Conservation (phyloP, 2,113 vertebrate genomes). For the Chaetops frenatus region DNA sequence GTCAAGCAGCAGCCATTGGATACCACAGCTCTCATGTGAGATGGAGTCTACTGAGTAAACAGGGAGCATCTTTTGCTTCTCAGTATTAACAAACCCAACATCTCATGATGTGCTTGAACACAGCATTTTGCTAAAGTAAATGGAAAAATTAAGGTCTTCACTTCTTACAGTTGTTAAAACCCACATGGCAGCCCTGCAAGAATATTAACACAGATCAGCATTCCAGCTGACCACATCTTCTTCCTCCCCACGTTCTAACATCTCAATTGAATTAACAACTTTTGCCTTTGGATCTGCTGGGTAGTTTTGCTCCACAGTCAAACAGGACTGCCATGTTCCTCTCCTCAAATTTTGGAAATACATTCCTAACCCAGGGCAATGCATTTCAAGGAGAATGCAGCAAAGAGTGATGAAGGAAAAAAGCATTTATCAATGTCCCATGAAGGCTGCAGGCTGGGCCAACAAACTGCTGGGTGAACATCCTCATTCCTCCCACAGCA, state of each 20-base stretch:
- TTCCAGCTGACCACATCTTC: not conserved
- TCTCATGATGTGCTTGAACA: not conserved
- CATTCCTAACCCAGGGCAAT: not conserved
- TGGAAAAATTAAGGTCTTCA: not conserved
- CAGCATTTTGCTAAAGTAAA: not conserved
- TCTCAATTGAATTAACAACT: not conserved
- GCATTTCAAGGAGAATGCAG: not conserved
- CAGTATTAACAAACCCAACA: not conserved
- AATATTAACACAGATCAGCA: not conserved
- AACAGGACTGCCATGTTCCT: not conserved
- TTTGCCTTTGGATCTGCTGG: not conserved
- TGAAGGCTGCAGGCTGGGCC: not conserved
- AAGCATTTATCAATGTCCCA: not conserved
- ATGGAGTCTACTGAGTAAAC: not conserved
- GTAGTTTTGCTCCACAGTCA: not conserved
- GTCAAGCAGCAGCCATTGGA: not conserved
- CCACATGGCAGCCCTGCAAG: not conserved
- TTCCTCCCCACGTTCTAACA: not conserved
- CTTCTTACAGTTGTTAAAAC: not conserved
- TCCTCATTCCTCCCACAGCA: not conserved
- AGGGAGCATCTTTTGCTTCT: not conserved
- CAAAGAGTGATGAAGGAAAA: not conserved
- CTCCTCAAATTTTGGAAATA: not conserved
- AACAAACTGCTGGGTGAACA: not conserved
- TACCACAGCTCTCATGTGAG: not conserved